Percentiles rank a stretch among this genome's conserved stretches.
phyloP scores from a whole-genome alignment of 2,797 vertebrate species.

The Myotis planiceps region DNA sequence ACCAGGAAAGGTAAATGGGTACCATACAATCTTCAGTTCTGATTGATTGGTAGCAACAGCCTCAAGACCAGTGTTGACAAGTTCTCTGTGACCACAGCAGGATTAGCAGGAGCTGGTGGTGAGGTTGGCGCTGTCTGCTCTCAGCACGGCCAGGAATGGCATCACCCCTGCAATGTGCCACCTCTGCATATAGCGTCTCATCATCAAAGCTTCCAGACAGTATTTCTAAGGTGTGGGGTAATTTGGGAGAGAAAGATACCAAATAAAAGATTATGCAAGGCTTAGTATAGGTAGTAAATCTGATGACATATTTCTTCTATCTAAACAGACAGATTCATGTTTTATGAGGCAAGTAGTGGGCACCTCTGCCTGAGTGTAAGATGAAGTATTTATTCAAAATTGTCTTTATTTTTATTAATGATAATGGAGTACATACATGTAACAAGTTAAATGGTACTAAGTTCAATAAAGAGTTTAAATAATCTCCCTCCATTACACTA shows the following conservation, averaged over 20 bases:
- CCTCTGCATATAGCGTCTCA: background rate
- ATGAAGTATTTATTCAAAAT: background rate
- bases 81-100: background rate
- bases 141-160: background rate
- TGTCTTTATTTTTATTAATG: slow-evolving; percentile 9
- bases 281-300: background rate
- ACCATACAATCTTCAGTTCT: background rate
- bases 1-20: background rate
- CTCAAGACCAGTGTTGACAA: background rate
- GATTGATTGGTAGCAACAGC: background rate
- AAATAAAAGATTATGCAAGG: background rate
- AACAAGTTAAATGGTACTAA: background rate
- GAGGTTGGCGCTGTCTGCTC: too few relatives aligned
- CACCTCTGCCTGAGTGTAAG: background rate
- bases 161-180: background rate
- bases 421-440: background rate
- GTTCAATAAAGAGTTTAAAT: background rate
- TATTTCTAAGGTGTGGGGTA: background rate
- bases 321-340: background rate
- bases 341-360: background rate
- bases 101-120: background rate
- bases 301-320: background rate
- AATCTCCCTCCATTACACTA: background rate
- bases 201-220: background rate
- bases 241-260: background rate